Evolutionary conservation across 2,888 invertebrate genomes (phyloP).

Genomic region (Tipula unca): DNA sequence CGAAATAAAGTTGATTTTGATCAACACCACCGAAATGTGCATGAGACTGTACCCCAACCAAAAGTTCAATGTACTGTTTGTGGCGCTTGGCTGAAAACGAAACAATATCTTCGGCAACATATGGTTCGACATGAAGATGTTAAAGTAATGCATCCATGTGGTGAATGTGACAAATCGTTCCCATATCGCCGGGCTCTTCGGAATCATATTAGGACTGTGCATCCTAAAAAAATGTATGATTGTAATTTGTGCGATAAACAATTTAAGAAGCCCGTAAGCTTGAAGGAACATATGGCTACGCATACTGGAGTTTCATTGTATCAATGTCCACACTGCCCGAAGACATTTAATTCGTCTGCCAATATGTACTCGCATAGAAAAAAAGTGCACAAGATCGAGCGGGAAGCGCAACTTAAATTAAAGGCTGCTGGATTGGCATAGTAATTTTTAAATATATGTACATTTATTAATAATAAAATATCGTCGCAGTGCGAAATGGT

Average conservation of each 20-base stretch:
- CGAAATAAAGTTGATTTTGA: slow-evolving; percentile 36
- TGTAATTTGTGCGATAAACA: slow-evolving; percentile 38
- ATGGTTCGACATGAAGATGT: slow-evolving; percentile 35
- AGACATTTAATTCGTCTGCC: slow-evolving; percentile 41
- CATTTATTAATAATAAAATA: neutral
- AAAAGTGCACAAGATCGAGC: slow-evolving; percentile 38
- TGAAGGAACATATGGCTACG: slow-evolving; percentile 38
- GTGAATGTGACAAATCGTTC: slow-evolving; percentile 33
- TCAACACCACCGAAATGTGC: slow-evolving; percentile 32
- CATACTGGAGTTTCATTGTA: slow-evolving; percentile 41
- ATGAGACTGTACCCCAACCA: slow-evolving; percentile 34
- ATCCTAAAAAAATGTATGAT: slow-evolving; percentile 34
- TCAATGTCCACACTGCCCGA: slow-evolving; percentile 38
- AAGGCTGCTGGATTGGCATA: neutral
- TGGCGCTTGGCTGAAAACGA: slow-evolving; percentile 38
- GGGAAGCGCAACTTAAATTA: slow-evolving; percentile 29
- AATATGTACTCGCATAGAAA: slow-evolving; percentile 41
- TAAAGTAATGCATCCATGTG: slow-evolving; percentile 33
- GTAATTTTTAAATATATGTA: neutral
- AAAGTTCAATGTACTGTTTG: slow-evolving; percentile 38
- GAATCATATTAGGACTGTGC: slow-evolving; percentile 38
- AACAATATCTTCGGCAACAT: slow-evolving; percentile 38
- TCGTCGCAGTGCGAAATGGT: neutral
- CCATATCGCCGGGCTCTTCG: slow-evolving; percentile 31
- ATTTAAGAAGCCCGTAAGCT: slow-evolving; percentile 31